Percentiles rank a stretch among this genome's conserved stretches.
These are phyloP conservation scores for Cistogaster globosa DNA, from an alignment of 2,888 invertebrate genomes.

Conservation along the genomic window DNA sequence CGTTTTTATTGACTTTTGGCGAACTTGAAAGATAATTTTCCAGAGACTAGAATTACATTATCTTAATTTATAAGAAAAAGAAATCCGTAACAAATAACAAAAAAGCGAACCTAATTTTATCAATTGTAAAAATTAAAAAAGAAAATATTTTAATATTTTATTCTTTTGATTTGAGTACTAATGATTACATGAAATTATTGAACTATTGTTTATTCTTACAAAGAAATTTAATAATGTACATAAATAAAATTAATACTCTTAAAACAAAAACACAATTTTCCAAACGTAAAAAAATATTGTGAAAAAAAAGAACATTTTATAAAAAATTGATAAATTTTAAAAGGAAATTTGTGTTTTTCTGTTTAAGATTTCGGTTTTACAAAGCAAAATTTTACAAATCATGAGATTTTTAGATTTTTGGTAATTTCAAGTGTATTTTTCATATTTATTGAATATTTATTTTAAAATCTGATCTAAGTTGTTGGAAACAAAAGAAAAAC, in stretches of 20 bases:
- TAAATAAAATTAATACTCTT: constrained; percentile 31
- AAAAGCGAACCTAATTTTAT: neutral
- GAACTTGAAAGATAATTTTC: too few species aligned
- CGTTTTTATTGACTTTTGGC: too few species aligned
- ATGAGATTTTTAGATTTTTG: constrained; percentile 33
- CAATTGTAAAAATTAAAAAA: constrained; percentile 46
- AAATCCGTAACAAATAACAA: too few species aligned
- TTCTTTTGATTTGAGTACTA: constrained; percentile 54
- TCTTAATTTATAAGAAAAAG: too few species aligned
- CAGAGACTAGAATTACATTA: too few species aligned
- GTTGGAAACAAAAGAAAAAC: neutral
- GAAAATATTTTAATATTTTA: constrained; percentile 39
- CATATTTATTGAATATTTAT: constrained; percentile 33
- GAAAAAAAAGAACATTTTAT: neutral
- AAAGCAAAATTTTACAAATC: neutral
- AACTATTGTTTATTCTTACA: constrained; percentile 25
- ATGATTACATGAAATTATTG: constrained; percentile 51
- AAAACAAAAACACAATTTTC: constrained; percentile 35
- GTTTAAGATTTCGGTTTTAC: neutral
- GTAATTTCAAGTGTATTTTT: constrained; percentile 18
- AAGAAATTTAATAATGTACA: neutral
- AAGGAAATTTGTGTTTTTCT: constrained; percentile 23
- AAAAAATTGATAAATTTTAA: neutral
- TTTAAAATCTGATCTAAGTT: constrained; percentile 38
- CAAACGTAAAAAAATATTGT: neutral